These are phyloP conservation scores for Natator depressus DNA, from an alignment of 2,113 vertebrate genomes.

Conservation along the genomic window DNA sequence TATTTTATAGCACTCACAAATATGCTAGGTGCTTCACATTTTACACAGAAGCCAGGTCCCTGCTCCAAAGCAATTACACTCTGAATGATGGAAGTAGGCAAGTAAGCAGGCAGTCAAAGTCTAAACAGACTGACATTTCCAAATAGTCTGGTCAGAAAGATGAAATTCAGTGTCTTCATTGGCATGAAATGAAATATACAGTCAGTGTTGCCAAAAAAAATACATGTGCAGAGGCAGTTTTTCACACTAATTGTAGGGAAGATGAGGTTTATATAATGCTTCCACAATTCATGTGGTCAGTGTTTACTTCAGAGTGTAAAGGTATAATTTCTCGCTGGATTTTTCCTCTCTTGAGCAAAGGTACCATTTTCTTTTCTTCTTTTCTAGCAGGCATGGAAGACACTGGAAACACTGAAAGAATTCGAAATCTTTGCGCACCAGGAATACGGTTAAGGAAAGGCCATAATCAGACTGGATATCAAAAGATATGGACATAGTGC, in stretches of 20 bases:
- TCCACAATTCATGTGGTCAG: background rate
- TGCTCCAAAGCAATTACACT: background rate
- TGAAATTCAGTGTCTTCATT: background rate
- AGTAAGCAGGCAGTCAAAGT: fast-evolving
- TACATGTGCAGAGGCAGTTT: background rate
- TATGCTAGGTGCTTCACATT: background rate
- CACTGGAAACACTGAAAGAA: background rate
- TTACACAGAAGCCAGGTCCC: background rate
- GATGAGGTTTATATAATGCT: background rate
- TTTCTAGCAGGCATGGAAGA: background rate
- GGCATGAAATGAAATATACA: background rate
- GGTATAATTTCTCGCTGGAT: background rate
- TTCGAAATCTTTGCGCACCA: background rate
- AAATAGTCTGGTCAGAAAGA: background rate
- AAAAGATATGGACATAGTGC: background rate
- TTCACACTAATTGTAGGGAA: background rate
- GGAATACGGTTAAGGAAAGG: background rate
- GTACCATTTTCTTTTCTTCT: background rate
- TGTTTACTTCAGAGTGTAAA: background rate
- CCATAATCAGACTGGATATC: background rate
- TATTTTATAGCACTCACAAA: background rate
- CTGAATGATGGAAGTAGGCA: background rate
- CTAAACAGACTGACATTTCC: background rate
- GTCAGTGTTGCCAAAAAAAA: background rate
- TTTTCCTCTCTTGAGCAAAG: background rate